Base-by-base conservation (phyloP, 2,797 vertebrate genomes). In the Parauchenoglanis ngamensis region DNA sequence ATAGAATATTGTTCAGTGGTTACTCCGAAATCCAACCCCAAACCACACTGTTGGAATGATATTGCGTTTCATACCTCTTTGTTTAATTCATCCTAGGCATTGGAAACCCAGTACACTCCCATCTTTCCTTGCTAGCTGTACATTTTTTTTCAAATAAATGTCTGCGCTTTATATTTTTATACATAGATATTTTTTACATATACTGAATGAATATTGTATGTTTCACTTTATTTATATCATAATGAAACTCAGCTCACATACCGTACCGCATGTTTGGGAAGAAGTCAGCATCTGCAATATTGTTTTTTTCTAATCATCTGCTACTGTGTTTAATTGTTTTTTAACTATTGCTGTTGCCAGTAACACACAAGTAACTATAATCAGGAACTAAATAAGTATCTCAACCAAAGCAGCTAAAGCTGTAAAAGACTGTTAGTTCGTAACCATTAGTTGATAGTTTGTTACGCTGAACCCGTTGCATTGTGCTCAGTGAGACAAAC, bases 1-100 rank as follows among this genome's bases (percentile, higher is more conserved):
- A 87, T 63, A 63, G 44, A 52, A 87, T 83, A 87, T 75, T 17
- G 56, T 81, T 80, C 85, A n/a, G 57, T 83, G 63, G 46, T 72
- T 65, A 83, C 28, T 75, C 79, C 40, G 82, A 40, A 73, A 83
- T 31, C 56, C 46, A 72, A 63, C 70, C 61, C 52, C 65, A 63
- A 75, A 63, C 31, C 81, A 83, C 63, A 87, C 81, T 54, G 63
- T 31, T 35, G 63, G 63, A 68, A 68, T 31, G 63, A n/a, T 67
- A 13, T 83, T 54, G 31, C 0, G 81, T 83, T 83, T 68, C 46
- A 83, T 46, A 54, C 81, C 63, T 83, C 61, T 83, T 83, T 83
- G 68, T 83, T 83, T 68, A 83, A 83, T 83, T 68, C 46, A 7
- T 83, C 17, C 17, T 31, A 35, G 63, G 15, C 81, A 35, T 13